Base-by-base conservation (phyloP, 2,888 invertebrate species). In the Lasiommata megera region DNA sequence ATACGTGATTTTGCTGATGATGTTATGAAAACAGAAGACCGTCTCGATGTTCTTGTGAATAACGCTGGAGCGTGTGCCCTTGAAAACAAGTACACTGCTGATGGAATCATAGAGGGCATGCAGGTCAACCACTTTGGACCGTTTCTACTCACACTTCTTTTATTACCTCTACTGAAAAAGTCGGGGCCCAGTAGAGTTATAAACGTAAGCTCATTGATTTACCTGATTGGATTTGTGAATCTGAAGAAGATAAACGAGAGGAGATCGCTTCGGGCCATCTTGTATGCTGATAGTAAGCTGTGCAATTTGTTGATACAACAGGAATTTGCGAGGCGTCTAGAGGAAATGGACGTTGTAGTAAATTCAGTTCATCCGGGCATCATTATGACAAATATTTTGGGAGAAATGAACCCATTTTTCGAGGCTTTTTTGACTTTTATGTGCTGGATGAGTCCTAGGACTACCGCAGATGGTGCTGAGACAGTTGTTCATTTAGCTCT, bases 311-410 rank as follows among this genome's bases (percentile, higher is more conserved):
- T 79, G 7, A 72, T 76, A 14, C 72, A 77, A n/a, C 72, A 74
- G 53, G 77, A 80, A 56, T 65, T 82, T 11, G 73, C 79, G 0
- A 68, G 71, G 31, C 67, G 71, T 37, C 60, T 79, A 7, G 48
- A 65, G 28, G 76, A 70, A 29, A 66, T 70, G 38, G 93, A 92
- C 17, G 93, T 96, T 0, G 94, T 94, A 0, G 95, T 93, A 0
- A 96, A 96, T 73, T 95, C 94, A 64, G 82, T 96, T 46, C 96
- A 96, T 84, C 96, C 96, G 0, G 96, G 96, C 16, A 92, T 95
- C 83, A 94, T 95, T 59, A 93, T 93, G 75, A 94, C 94, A 0
- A 94, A 94, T 43, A 94, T 95, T 48, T 94, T 94, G 93, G 90
- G 93, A 48, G 94, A 44, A 6, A 95, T 69, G 93, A 57, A 60